Conservation (phyloP, 1,140 invertebrate species). For the Caenorhabditis tropicalis region DNA sequence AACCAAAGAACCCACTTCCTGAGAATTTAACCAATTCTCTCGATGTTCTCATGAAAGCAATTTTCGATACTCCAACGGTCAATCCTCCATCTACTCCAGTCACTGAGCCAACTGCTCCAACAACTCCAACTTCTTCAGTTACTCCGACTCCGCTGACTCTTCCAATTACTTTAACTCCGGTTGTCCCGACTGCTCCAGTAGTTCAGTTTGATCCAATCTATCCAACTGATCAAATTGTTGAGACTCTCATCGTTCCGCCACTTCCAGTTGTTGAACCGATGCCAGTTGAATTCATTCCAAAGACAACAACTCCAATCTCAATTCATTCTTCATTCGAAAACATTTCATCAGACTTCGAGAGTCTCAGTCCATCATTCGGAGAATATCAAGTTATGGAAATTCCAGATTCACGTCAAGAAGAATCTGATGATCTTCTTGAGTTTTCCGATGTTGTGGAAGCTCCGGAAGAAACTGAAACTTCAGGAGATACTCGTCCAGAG, state of each 20-base stretch:
- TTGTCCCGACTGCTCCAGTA: no score
- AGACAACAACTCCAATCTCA: not conserved
- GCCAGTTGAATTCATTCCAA: not conserved
- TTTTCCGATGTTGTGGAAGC: not conserved
- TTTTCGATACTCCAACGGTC: not conserved
- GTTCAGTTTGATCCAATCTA: not conserved
- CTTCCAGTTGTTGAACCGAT: not conserved
- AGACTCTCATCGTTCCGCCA: not conserved
- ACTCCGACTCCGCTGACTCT: not conserved
- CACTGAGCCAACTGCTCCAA: not conserved
- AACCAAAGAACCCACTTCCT: not conserved
- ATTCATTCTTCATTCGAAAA: slow-evolving; percentile 31
- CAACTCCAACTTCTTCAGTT: not conserved
- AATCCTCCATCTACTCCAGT: not conserved
- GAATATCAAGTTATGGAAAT: not conserved
- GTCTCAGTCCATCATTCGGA: not conserved
- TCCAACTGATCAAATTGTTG: not conserved
- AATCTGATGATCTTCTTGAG: not conserved
- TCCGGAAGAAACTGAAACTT: not conserved
- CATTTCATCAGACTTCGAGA: slow-evolving; percentile 22
- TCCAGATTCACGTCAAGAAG: no score
- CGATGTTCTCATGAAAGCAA: not conserved
- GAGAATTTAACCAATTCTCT: not conserved
- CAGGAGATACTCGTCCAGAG: not conserved
- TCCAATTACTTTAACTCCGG: not conserved